Evolutionary conservation across 2,113 vertebrate species (phyloP).

Genomic region (Hirundichthys speculiger): DNA sequence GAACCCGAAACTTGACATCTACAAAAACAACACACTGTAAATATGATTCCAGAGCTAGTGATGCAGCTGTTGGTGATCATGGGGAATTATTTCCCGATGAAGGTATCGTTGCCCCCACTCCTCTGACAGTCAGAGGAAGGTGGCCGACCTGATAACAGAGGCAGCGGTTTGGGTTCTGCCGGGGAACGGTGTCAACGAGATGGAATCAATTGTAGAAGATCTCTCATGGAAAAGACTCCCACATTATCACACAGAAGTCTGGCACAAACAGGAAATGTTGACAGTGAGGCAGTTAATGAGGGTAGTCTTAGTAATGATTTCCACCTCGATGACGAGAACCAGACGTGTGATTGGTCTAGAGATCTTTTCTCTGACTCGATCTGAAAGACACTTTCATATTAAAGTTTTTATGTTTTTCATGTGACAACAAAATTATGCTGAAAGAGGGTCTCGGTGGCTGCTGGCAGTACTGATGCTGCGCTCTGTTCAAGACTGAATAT

Average conservation of each 20-base stretch:
- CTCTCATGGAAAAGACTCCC: background rate
- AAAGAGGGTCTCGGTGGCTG: too few relatives aligned
- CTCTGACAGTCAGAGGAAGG: conserved; percentile 9
- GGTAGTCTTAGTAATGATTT: background rate
- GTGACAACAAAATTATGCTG: background rate
- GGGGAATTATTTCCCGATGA: conserved; percentile 23
- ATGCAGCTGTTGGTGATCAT: conserved; percentile 7
- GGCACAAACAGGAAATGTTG: conserved; percentile 4
- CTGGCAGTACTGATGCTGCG: background rate
- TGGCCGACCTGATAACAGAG: background rate
- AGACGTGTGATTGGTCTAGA: conserved; percentile 66
- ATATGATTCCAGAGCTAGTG: conserved; percentile 11
- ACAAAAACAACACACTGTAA: background rate
- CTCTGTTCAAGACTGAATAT: too few relatives aligned
- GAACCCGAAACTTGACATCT: background rate
- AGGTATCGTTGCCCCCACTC: conserved; percentile 44
- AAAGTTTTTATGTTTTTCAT: background rate
- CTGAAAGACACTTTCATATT: conserved; percentile 16
- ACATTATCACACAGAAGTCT: background rate
- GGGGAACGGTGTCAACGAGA: background rate
- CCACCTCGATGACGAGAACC: conserved; percentile 6
- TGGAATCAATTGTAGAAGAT: conserved; percentile 8
- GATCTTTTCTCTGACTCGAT: conserved; percentile 70
- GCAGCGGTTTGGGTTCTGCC: background rate
- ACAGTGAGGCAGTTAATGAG: background rate